Percentiles rank a stretch among this genome's conserved stretches.
phyloP scores from a whole-genome alignment of 2,797 vertebrate species.

The Sebastes matsubarae region DNA sequence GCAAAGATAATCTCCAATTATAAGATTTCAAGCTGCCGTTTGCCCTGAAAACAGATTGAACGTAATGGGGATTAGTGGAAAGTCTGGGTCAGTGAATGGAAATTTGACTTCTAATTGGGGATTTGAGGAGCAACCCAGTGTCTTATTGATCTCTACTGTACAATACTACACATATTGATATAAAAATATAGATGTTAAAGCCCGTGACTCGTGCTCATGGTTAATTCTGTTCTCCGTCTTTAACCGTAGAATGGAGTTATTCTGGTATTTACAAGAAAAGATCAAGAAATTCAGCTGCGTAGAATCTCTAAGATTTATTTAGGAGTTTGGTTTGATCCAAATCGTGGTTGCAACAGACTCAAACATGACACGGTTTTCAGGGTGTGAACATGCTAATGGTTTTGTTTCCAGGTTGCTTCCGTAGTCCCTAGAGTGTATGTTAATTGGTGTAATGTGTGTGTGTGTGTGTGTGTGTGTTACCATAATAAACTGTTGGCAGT shows the following conservation, averaged over 20 bases:
- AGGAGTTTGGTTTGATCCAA: not conserved
- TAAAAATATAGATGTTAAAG: not conserved
- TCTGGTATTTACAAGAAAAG: not conserved
- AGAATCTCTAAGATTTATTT: not conserved
- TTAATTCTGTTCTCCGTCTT: not conserved
- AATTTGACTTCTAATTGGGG: not conserved
- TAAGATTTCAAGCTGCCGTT: not conserved
- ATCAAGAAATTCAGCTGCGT: not conserved
- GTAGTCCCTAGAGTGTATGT: slow-evolving; percentile 31
- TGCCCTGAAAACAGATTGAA: not conserved
- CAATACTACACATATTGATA: not conserved
- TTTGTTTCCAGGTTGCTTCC: slow-evolving; percentile 23
- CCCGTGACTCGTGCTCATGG: not conserved
- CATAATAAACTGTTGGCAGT: slow-evolving; percentile 65
- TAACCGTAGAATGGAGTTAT: not conserved
- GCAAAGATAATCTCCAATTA: not conserved
- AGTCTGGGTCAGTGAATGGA: not conserved
- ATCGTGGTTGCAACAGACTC: not conserved
- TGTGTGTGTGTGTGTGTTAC: not conserved
- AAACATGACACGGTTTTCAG: not conserved
- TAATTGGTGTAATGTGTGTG: slow-evolving; percentile 29
- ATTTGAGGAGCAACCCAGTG: not conserved
- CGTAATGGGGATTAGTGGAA: not conserved
- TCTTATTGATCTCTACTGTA: not conserved
- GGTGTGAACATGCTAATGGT: slow-evolving; percentile 19